Percentiles rank a stretch among this genome's conserved stretches.
These are phyloP conservation scores for Spodoptera picta DNA, from an alignment of 2,888 invertebrate genomes.

Conservation along the genomic window DNA sequence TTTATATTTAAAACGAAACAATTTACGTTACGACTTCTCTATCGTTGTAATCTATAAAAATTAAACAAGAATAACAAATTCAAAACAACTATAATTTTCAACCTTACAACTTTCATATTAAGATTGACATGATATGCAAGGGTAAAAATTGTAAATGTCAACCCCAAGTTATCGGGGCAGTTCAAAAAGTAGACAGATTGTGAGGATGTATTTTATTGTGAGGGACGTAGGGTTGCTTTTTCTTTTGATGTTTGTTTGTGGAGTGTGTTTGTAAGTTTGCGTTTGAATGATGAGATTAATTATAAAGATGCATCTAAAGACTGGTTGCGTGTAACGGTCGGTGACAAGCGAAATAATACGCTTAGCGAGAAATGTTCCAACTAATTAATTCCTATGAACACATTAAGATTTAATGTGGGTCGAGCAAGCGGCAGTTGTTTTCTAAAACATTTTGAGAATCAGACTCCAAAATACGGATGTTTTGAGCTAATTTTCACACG, in stretches of 20 bases:
- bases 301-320: slow-evolving; percentile 79
- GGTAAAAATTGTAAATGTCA: slow-evolving; percentile 54
- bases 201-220: slow-evolving; percentile 8
- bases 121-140: slow-evolving; percentile 57
- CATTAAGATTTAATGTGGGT: slow-evolving; percentile 60
- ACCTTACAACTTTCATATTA: slow-evolving; percentile 60
- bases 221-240: slow-evolving; percentile 36
- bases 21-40: slow-evolving; percentile 68
- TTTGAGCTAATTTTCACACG: slow-evolving; percentile 38
- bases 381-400: slow-evolving; percentile 67
- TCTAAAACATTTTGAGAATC: slow-evolving; percentile 16
- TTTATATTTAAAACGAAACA: slow-evolving; percentile 55
- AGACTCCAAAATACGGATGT: slow-evolving; percentile 14
- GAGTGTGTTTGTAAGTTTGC: slow-evolving; percentile 41
- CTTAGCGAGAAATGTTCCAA: slow-evolving; percentile 62
- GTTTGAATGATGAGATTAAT: slow-evolving; percentile 79
- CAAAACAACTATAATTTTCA: slow-evolving; percentile 53
- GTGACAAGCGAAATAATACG: slow-evolving; percentile 67
- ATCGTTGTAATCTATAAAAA: slow-evolving; percentile 67
- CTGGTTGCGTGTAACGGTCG: slow-evolving; percentile 73
- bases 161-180: slow-evolving; percentile 17
- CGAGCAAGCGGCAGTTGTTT: slow-evolving; percentile 42
- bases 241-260: slow-evolving; percentile 2
- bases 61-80: slow-evolving; percentile 54
- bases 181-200: slow-evolving; percentile 8